phyloP scores from a whole-genome alignment of 2,113 vertebrate species.

The Paradoxurus hermaphroditus region DNA sequence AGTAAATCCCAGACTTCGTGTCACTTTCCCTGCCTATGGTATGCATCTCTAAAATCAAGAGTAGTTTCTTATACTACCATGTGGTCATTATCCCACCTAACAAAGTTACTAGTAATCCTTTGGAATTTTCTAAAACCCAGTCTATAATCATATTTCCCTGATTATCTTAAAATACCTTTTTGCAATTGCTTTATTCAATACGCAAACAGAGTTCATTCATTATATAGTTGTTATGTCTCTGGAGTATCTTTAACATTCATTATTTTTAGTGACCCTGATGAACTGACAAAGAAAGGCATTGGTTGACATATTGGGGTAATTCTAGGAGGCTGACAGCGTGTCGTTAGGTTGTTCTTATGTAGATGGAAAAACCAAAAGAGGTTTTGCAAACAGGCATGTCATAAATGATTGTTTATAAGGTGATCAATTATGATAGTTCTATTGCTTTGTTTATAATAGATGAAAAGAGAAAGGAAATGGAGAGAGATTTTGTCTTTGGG shows the following conservation, averaged over 20 bases:
- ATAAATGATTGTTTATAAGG: background rate
- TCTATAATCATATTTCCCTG: background rate
- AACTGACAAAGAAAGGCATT: background rate
- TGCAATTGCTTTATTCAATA: background rate
- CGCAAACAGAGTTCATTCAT: background rate
- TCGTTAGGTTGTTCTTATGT: background rate
- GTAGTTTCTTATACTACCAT: background rate
- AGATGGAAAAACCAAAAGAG: background rate
- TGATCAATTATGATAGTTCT: background rate
- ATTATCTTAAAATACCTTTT: background rate
- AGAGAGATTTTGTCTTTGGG: background rate
- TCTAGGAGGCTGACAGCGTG: background rate
- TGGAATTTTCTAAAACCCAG: background rate
- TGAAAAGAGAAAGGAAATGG: background rate
- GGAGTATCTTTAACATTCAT: background rate
- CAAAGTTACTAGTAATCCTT: background rate
- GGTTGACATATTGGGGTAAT: background rate
- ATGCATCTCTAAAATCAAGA: background rate
- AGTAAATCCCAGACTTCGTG: background rate
- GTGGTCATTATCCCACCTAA: background rate
- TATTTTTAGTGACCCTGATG: conserved; percentile 29
- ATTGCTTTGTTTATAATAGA: background rate
- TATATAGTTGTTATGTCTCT: background rate
- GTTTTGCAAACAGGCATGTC: background rate
- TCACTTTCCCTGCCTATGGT: background rate